Conservation (phyloP, 2,113 vertebrate genomes). For the Proteles cristata region DNA sequence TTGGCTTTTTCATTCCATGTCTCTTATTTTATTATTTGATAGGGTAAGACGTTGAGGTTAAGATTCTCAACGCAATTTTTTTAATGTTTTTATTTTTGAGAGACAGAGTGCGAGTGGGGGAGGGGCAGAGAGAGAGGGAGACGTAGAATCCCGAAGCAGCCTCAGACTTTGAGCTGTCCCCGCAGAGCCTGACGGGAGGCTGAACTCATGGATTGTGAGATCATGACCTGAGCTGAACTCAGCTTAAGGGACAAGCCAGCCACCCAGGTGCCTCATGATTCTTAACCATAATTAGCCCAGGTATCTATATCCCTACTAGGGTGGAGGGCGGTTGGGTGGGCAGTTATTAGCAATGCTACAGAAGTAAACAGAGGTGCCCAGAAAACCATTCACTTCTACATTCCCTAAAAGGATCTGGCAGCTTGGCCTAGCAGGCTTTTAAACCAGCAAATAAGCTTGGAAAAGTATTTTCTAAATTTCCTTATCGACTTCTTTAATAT, state of each 20-base stretch:
- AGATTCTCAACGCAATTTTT: neutral
- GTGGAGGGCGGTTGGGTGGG: neutral
- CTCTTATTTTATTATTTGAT: neutral
- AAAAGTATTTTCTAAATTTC: constrained; percentile 45
- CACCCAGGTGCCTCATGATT: no score
- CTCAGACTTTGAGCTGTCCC: no score
- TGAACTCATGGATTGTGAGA: no score
- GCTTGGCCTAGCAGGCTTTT: neutral
- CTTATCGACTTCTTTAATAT: neutral
- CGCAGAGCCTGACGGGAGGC: no score
- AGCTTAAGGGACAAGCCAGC: no score
- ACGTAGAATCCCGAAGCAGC: no score
- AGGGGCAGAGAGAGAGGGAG: no score
- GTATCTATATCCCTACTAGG: neutral
- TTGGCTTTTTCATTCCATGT: neutral
- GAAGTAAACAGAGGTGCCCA: neutral
- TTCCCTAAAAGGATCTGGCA: neutral
- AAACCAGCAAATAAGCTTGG: neutral
- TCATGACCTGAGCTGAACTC: no score
- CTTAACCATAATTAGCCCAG: neutral
- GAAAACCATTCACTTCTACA: constrained; percentile 27
- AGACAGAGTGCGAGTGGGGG: no score
- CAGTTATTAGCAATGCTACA: neutral
- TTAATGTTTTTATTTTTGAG: no score
- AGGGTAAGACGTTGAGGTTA: neutral